Evolutionary conservation across 2,113 vertebrate species (phyloP).

Genomic region (Prunella himalayana): DNA sequence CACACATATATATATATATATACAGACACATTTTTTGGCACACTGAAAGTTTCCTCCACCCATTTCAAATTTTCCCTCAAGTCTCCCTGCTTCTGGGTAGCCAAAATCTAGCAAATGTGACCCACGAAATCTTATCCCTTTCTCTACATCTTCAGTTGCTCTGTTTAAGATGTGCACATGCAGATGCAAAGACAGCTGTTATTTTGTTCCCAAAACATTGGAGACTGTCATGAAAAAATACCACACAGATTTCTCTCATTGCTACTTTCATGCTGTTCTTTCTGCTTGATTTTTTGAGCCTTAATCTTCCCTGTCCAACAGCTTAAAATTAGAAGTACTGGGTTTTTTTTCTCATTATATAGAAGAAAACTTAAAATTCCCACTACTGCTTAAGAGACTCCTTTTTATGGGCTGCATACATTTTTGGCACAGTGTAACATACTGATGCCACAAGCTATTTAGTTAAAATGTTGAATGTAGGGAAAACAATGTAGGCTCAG

Average conservation of each 20-base stretch:
- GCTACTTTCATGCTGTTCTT: neutral
- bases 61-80: neutral
- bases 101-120: neutral
- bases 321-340: neutral
- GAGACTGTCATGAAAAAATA: neutral
- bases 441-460: neutral
- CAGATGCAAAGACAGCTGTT: neutral
- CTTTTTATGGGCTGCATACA: neutral
- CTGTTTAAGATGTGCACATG: neutral
- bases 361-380: neutral
- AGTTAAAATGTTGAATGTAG: neutral
- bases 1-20: too few species aligned
- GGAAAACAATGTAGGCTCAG: neutral
- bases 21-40: neutral
- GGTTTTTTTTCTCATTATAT: neutral
- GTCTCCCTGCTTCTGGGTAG: neutral
- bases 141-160: neutral
- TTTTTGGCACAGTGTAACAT: neutral
- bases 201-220: neutral
- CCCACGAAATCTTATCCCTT: neutral
- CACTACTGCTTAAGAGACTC: neutral
- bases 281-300: neutral
- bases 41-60: fast-evolving
- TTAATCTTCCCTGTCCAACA: neutral
- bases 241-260: neutral